Base-by-base conservation (phyloP, 2,113 vertebrate species). In the Hystrix cristata region DNA sequence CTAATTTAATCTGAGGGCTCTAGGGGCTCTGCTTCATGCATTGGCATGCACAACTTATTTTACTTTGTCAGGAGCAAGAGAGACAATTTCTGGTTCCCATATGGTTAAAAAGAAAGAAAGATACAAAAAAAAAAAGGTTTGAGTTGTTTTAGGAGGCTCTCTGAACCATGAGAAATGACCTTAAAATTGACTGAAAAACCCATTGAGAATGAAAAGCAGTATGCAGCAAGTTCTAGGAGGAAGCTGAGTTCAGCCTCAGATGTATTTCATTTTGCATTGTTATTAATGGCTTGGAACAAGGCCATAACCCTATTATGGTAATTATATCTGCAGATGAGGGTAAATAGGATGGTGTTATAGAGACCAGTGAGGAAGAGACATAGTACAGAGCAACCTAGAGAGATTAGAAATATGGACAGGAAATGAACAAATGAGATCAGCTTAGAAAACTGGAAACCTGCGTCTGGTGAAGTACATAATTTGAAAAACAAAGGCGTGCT, bases 341-440 rank as follows among this genome's bases (percentile, higher is more conserved):
- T 87, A 91, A 95, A 94, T 90, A 86, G 79, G 64, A 64, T 88
- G 87, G 76, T 92, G 13, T 90, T 81, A 43, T 19, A 96, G 95
- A 92, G n/a, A 60, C 87, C 13, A n/a, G 53, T 62, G 43, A 82
- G 90, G 71, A 95, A 87, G 95, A 96, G 94, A 97, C 84, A 91
- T 5, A 95, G 85, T 31, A 43, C 97, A 98, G 94, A 96, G 48
- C 94, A 94, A 84, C 87, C 51, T 57, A 90, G 74, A 84, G 94
- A 97, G 80, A 96, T 95, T 95, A 96, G 95, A 97, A 97, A 97
- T 95, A 71, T 88, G 92, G 95, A 18, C 96, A 97, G 97, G 97
- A 98, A 97, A 97, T 97, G 95, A 96, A 31, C 87, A 97, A 98
- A 98, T 96, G 91, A 97, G 95, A 94, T 97, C 96, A 95, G 95